Base-by-base conservation (phyloP, 2,797 vertebrate genomes). In the Sebastes umbrosus region DNA sequence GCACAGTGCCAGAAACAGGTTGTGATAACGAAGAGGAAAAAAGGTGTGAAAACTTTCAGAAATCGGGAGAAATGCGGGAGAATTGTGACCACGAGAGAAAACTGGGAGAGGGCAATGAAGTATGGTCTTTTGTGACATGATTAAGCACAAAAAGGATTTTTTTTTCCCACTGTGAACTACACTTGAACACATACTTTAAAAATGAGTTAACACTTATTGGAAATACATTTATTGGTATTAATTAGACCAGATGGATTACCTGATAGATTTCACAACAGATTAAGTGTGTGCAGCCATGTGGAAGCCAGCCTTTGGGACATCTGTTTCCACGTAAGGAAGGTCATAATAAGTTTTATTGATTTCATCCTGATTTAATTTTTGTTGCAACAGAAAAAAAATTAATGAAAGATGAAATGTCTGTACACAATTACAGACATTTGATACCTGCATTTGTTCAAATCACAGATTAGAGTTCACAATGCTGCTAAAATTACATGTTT, bases 341-440 rank as follows among this genome's bases (percentile, higher is more conserved):
- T 87, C 68, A 59, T 3, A 20, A 70, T 31, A 32, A 32, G 69
- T 80, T 85, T 85, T 79, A 80, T 80, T 80, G 64, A 80, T 80
- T 66, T 64, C 69, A 60, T 87, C 55, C 59, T 39, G 62, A 75
- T 85, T 77, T 57, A 27, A 63, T 72, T 34, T 43, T 65, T 14
- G 13, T 25, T 29, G 58, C 58, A 43, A 31, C 7, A 43, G 18
- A 46, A 52, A 60, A 60, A 25, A 34, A 63, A n/a, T 20, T 50
- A 52, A 52, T 52, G 50, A 52, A 9, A 52, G 50, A 46, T 46
- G n/a, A 34, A 16, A 58, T 29, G 8, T 27, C 5, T 7, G 29
- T 8, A 8, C 31, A 27, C 43, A 64, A 32, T 55, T 55, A 13
- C 13, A 71, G n/a, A 58, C n/a, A 55, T 24, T 12, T 54, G 20